These are phyloP conservation scores for Tachystola acroxantha DNA, from an alignment of 2,888 invertebrate species.

Conservation along the genomic window DNA sequence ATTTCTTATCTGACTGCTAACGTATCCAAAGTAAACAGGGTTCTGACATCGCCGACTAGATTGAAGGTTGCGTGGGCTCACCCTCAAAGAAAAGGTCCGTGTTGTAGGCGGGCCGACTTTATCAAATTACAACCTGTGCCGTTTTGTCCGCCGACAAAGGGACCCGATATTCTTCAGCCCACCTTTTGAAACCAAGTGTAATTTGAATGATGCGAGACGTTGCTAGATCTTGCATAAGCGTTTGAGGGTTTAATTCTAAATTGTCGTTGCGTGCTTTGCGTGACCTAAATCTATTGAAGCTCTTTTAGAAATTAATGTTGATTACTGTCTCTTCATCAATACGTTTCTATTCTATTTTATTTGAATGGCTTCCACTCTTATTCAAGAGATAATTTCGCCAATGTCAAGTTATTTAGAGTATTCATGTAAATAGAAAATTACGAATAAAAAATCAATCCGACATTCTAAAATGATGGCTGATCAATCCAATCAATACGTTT, in stretches of 20 bases:
- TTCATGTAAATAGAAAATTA: too few relatives aligned
- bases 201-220: conserved; percentile 19
- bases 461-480: too few relatives aligned
- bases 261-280: conserved; percentile 20
- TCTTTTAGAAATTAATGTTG: not conserved
- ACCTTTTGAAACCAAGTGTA: conserved; percentile 34
- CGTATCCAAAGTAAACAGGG: conserved; percentile 15
- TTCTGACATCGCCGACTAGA: conserved; percentile 33
- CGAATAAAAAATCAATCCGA: too few relatives aligned
- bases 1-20: too few relatives aligned
- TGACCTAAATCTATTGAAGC: not conserved
- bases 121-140: conserved; percentile 76
- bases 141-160: conserved; percentile 73
- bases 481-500: too few relatives aligned
- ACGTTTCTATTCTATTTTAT: too few relatives aligned
- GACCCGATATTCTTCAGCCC: conserved; percentile 42
- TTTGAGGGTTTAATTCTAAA: conserved; percentile 25
- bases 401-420: too few relatives aligned
- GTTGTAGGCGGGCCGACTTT: conserved; percentile 72
- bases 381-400: too few relatives aligned
- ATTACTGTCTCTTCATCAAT: too few relatives aligned
- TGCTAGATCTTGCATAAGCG: conserved; percentile 1
- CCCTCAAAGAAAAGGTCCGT: conserved; percentile 64
- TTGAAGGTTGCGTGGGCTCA: conserved; percentile 65
- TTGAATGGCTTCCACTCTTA: too few relatives aligned